Evolutionary conservation across 2,797 vertebrate genomes (phyloP).

Genomic region (Erpetoichthys calabaricus): DNA sequence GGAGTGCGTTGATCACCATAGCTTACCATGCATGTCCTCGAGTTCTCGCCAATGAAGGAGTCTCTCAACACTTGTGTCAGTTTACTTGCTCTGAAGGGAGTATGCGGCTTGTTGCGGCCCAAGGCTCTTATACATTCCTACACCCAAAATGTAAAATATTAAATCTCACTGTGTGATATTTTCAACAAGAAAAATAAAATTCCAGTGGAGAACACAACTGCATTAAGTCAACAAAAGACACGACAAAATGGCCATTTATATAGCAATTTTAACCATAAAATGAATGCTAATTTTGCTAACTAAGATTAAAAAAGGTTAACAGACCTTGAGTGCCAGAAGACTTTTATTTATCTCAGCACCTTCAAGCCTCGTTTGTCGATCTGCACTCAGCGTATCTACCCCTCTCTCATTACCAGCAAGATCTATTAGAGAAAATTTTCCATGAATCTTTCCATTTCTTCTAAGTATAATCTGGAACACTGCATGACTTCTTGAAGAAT

Average conservation of each 20-base stretch:
- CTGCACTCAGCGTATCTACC: conserved; percentile 89
- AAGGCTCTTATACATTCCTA: conserved; percentile 13
- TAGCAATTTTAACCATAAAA: too few relatives aligned
- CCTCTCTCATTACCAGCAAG: conserved; percentile 93
- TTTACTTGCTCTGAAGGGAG: conserved; percentile 13
- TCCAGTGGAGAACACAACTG: not conserved
- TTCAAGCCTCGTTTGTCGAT: conserved; percentile 87
- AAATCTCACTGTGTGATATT: not conserved
- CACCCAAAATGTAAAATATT: not conserved
- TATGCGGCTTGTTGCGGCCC: conserved; percentile 10
- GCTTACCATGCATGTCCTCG: conserved; percentile 11
- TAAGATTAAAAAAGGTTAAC: not conserved
- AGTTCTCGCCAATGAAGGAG: conserved; percentile 14
- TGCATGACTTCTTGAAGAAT: conserved; percentile 92
- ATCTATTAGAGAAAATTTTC: conserved; percentile 95
- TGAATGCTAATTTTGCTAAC: too few relatives aligned
- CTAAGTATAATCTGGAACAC: conserved; percentile 95
- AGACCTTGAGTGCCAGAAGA: conserved; percentile 92
- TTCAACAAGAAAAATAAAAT: conserved; percentile 2
- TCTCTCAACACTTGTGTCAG: conserved; percentile 11
- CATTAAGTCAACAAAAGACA: not conserved
- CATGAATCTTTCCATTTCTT: conserved; percentile 84
- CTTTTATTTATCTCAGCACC: conserved; percentile 98
- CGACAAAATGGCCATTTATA: too few relatives aligned
- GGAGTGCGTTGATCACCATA: too few relatives aligned